Evolutionary conservation across 2,888 invertebrate genomes (phyloP).

Genomic region (Machimus atricapillus): DNA sequence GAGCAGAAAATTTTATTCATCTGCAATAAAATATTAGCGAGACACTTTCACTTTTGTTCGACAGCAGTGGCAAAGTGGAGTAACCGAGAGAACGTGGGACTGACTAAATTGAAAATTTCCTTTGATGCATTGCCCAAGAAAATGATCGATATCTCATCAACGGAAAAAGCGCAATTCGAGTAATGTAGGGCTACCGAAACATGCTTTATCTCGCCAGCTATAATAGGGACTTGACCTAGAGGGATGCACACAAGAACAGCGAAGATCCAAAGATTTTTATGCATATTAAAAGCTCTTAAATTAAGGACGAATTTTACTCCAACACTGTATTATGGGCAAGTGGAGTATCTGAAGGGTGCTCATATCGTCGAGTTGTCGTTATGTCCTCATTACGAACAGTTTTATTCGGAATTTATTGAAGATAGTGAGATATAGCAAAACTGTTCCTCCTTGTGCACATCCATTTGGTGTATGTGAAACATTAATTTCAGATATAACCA

Average conservation of each 20-base stretch:
- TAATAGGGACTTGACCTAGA: slow-evolving; percentile 13
- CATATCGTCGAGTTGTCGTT: slow-evolving; percentile 1
- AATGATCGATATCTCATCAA: not conserved
- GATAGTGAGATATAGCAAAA: not conserved
- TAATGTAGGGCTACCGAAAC: not conserved
- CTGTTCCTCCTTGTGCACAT: not conserved
- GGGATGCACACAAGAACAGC: not conserved
- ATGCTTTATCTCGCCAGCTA: slow-evolving; percentile 4
- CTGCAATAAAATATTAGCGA: not conserved
- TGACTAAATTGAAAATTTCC: not conserved
- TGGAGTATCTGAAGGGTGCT: not conserved
- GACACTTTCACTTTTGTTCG: slow-evolving; percentile 14
- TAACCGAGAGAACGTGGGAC: not conserved
- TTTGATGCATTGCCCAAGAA: not conserved
- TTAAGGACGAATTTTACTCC: slow-evolving; percentile 25
- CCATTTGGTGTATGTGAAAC: not conserved
- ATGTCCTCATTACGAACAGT: slow-evolving; percentile 1
- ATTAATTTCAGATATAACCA: not conserved
- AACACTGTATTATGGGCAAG: not conserved
- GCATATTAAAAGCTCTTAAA: slow-evolving; percentile 20
- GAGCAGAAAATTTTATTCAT: not conserved
- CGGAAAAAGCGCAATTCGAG: not conserved
- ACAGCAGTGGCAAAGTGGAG: not conserved
- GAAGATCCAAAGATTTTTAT: not conserved
- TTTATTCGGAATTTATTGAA: slow-evolving; percentile 7